phyloP scores from a whole-genome alignment of 2,797 vertebrate species.

The Jordanella pulchra region DNA sequence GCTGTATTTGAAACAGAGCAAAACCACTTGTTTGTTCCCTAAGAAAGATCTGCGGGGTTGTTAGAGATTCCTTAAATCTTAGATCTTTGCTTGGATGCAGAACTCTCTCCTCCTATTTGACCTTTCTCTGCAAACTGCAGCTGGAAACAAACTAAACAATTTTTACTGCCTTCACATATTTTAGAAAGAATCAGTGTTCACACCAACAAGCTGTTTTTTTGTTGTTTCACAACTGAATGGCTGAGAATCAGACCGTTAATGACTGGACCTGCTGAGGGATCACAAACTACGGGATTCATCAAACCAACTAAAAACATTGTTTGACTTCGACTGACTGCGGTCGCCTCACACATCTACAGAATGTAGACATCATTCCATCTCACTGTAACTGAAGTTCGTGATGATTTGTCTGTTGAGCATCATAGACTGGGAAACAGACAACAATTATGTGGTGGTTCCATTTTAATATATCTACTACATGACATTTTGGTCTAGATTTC shows the following conservation, averaged over 20 bases:
- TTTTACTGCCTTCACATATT: conserved; percentile 1
- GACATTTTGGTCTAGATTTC: neutral
- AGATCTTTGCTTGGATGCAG: neutral
- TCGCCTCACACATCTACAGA: neutral
- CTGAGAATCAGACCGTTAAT: neutral
- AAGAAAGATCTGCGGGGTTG: neutral
- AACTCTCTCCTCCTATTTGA: neutral
- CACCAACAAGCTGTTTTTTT: neutral
- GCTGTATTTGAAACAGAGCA: neutral
- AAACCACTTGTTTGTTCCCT: neutral
- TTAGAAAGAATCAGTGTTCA: neutral
- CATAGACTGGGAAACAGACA: neutral
- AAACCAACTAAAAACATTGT: neutral
- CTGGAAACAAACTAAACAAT: neutral
- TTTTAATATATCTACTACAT: neutral
- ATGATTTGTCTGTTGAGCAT: neutral
- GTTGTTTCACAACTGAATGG: neutral
- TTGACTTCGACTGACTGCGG: neutral
- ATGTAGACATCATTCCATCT: neutral
- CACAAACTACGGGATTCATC: neutral
- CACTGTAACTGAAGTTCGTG: neutral
- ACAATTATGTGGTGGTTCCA: too few species aligned
- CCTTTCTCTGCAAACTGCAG: neutral
- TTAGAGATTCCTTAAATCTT: neutral
- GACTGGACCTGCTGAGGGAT: conserved; percentile 1